Evolutionary conservation across 2,888 invertebrate genomes (phyloP), one percentile per base, ranked within the genome.

Genomic region (Tinea semifulvella): DNA sequence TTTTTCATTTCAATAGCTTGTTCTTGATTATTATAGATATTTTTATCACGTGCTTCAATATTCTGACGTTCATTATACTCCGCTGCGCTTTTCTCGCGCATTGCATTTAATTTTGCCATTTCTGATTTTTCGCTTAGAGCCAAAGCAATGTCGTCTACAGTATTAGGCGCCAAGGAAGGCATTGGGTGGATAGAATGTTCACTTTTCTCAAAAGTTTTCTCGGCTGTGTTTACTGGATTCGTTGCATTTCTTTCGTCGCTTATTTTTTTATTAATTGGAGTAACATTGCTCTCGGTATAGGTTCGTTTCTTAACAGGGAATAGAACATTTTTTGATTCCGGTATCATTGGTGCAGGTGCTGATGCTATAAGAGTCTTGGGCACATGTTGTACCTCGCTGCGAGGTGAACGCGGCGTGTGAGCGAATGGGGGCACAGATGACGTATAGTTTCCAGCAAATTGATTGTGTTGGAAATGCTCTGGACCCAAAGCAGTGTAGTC

Each of bases 221-320:
- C 76, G 48, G 43, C 65, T 55, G 71, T 76, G 38, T 36, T 55
- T 46, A 61, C 56, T 13, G 50, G 25, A 2, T 53, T 35, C 19
- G 18, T 47, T 10, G 53, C 43, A 28, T 49, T 43, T 13, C 68
- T 67, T 38, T 46, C 49, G 35, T 74, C 76, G 4, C 55, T 18
- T 4, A 46, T 5, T 57, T 71, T 64, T 56, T 66, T 55, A 52
- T 63, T 46, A 60, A 66, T 47, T 54, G 64, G 16, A 52, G 69
- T 44, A 45, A 68, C 13, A 17, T 77, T 75, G 2, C 68, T 64
- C 53, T 86, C 86, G 57, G 76, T 85, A 51, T 86, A 87, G 25
- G 76, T 81, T 28, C 88, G 72, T 58, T 88, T 88, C 57, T 88
- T 88, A 26, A 87, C 86, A 7, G 87, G 87, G 56, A 85, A 87